Conservation (phyloP, 2,797 vertebrate species). For the Coluber constrictor region DNA sequence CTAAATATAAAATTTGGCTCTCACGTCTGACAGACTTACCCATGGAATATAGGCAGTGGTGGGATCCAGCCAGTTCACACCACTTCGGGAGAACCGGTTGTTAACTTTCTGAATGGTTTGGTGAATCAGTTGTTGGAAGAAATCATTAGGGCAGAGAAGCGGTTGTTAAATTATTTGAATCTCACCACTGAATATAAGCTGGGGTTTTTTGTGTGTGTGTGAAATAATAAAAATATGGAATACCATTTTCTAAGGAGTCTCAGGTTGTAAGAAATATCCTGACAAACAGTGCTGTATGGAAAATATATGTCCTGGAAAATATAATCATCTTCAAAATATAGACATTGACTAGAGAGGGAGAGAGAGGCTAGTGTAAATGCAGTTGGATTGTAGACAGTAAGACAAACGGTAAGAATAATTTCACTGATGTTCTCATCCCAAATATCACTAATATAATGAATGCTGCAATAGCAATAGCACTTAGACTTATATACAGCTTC, state of each 20-base stretch:
- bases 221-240: background rate
- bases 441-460: background rate
- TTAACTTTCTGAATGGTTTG: too few relatives aligned
- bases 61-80: too few relatives aligned
- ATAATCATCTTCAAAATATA: background rate
- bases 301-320: background rate
- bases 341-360: background rate
- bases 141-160: too few relatives aligned
- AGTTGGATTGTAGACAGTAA: background rate
- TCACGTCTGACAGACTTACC: background rate
- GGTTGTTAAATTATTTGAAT: too few relatives aligned
- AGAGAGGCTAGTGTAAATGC: background rate
- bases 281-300: background rate
- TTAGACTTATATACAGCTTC: background rate
- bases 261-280: background rate
- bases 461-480: background rate
- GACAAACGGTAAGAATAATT: background rate
- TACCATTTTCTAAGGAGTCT: background rate
- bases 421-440: background rate
- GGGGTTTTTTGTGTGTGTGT: background rate
- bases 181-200: too few relatives aligned
- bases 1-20: background rate
- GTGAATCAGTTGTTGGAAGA: too few relatives aligned
- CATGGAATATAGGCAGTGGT: background rate
- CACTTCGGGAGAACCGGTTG: too few relatives aligned